Base-by-base conservation (phyloP, 2,113 vertebrate genomes). In the Myodes glareolus region DNA sequence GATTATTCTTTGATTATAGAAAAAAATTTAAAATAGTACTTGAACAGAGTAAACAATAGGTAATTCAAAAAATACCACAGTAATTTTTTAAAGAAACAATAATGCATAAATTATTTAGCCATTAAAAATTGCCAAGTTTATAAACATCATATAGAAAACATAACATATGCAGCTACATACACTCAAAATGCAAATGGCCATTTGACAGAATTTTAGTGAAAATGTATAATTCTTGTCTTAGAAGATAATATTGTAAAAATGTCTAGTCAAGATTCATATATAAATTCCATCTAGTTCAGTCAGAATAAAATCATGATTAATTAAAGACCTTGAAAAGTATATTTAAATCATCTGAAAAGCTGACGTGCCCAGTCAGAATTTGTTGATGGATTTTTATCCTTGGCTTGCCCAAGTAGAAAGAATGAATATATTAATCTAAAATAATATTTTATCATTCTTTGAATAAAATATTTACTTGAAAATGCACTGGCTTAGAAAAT, bases 331-430 rank as follows among this genome's bases (percentile, higher is more conserved):
- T 94, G 63, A 27, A 7, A 96, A 90, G 8, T 31, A 17, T 45
- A 55, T 50, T 88, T n/a, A 94, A 90, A 92, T 90, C 1, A 39
- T 25, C 68, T 42, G 42, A 75, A 95, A 95, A 67, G 25, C 50
- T 93, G 33, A 84, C 88, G 6, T 70, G 7, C 42, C 47, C 2
- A 85, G 0, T 39, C 3, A 42, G 61, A 36, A 61, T 80, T 73
- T 72, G 23, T 87, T 81, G 67, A 77, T 86, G 11, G 10, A 68
- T 76, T 94, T 95, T 82, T 78, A 76, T 50, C 39, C 16, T 89
- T 73, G 58, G 17, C 7, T 88, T 80, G 1, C n/a, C 17, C 47
- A 63, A 84, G 45, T 52, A 85, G n/a, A 80, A 90, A 91, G 8
- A 80, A 81, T 21, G 3, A 21, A 47, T 58, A 72, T 70, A 94